Conservation (phyloP, 2,113 vertebrate species). For the Hyperoodon ampullatus region DNA sequence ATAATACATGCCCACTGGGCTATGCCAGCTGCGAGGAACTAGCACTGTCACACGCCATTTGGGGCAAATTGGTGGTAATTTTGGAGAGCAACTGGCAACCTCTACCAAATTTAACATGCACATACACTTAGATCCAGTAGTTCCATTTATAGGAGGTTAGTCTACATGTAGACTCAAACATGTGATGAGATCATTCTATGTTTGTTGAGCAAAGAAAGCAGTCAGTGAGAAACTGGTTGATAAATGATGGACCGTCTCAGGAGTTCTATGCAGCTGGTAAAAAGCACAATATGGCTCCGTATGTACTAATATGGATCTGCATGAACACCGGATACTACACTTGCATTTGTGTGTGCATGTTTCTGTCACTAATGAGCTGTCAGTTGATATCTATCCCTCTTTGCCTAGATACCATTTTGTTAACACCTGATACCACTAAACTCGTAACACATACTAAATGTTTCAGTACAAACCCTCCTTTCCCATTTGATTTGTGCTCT, state of each 20-base stretch:
- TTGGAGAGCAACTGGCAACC: not conserved
- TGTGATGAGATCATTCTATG: not conserved
- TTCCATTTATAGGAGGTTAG: not conserved
- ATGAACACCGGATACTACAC: fast-evolving
- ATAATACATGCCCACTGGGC: no score
- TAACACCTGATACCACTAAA: no score
- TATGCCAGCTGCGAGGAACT: not conserved
- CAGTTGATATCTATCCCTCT: fast-evolving
- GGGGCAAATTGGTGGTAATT: not conserved
- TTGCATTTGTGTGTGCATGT: fast-evolving
- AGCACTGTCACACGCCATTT: fast-evolving
- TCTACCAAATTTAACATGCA: not conserved
- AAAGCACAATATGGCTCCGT: not conserved
- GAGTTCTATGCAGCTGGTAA: not conserved
- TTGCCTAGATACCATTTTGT: not conserved
- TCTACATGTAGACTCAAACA: not conserved
- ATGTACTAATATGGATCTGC: not conserved
- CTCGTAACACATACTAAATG: fast-evolving
- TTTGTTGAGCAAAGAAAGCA: not conserved
- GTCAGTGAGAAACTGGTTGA: not conserved
- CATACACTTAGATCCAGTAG: not conserved
- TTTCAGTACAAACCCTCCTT: not conserved
- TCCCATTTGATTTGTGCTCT: not conserved
- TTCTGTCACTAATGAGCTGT: no score
- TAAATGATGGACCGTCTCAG: not conserved